Base-by-base conservation (phyloP, 2,113 vertebrate species). In the Hemicordylus capensis region DNA sequence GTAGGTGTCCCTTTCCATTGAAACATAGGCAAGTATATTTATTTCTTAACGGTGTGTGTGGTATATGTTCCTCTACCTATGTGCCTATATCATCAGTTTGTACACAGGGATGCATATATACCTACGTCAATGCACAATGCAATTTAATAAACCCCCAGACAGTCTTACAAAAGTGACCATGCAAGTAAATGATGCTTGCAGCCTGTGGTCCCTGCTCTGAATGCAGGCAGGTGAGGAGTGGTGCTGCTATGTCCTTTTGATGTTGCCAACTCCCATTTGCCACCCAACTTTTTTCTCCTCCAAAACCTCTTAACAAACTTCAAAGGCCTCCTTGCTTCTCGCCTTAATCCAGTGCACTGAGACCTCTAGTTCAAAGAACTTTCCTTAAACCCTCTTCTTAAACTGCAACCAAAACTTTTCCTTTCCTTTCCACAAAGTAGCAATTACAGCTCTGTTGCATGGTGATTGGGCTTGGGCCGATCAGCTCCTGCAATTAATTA, bases 401-500 rank as follows among this genome's bases (percentile, higher is more conserved):
- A 97, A 98, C 96, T 96, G 96, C 97, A 97, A 98, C 97, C 97
- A 97, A 97, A 99, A 98, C 97, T 98, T 98, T 98, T 96, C 96
- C 95, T 96, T 96, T 96, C 96, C 95, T 97, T 96, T 97, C 96
- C 96, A 97, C 97, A 97, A 97, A 98, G 97, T 97, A 98, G 98
- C 98, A 98, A 98, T 98, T 98, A 98, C 97, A 98, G 97, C 96
- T 96, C 96, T 93, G 96, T 97, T 97, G 96, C 97, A 87, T 96
- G 92, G 97, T 97, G 97, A 98, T 98, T 96, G 96, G 96, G 96
- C 95, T 97, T 91, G 81, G 95, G 93, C 94, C 94, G 95, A 97
- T 97, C 97, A 95, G 97, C 97, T 98, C 97, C 97, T 96, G 97
- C 98, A 97, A 98, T 99, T 98, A 99, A 99, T 99, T 99, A 99